These are phyloP conservation scores for Melanargia galathea DNA, from an alignment of 2,888 invertebrate species.

Conservation along the genomic window DNA sequence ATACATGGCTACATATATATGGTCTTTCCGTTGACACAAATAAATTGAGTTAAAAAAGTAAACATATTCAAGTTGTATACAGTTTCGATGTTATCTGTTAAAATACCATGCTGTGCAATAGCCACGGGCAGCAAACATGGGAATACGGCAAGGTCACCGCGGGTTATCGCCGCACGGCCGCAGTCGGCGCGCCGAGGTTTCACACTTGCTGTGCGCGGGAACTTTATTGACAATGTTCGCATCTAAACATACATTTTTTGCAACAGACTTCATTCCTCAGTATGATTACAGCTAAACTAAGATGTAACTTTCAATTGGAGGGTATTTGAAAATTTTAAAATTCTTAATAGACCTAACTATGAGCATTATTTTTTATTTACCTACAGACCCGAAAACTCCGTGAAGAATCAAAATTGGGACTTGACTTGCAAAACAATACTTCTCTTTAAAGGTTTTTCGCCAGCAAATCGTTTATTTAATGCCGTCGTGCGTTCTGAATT, in stretches of 20 bases:
- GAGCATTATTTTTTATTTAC: too few relatives aligned
- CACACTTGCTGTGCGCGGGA: constrained; percentile 47
- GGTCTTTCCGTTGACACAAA: not conserved
- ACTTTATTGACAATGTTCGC: constrained; percentile 8
- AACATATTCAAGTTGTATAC: constrained; percentile 3
- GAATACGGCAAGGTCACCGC: constrained; percentile 58
- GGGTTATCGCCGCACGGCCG: constrained; percentile 66
- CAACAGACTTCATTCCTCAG: too few relatives aligned
- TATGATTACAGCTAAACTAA: too few relatives aligned
- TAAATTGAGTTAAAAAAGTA: not conserved
- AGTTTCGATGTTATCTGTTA: constrained; percentile 9
- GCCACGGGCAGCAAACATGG: constrained; percentile 31
- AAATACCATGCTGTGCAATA: constrained; percentile 17
- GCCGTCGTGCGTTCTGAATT: not conserved
- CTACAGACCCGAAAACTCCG: too few relatives aligned
- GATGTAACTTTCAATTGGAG: too few relatives aligned
- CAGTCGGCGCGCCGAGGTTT: constrained; percentile 57
- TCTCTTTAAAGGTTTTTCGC: not conserved
- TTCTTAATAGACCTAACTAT: too few relatives aligned
- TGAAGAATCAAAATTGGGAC: not conserved
- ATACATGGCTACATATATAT: not conserved
- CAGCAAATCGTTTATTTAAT: not conserved
- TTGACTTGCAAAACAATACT: not conserved
- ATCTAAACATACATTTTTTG: not conserved
- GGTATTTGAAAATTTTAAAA: too few relatives aligned